Evolutionary conservation across 2,888 invertebrate species (phyloP), one percentile per base, ranked within the genome.

Genomic region (Sarcophaga rosellei): DNA sequence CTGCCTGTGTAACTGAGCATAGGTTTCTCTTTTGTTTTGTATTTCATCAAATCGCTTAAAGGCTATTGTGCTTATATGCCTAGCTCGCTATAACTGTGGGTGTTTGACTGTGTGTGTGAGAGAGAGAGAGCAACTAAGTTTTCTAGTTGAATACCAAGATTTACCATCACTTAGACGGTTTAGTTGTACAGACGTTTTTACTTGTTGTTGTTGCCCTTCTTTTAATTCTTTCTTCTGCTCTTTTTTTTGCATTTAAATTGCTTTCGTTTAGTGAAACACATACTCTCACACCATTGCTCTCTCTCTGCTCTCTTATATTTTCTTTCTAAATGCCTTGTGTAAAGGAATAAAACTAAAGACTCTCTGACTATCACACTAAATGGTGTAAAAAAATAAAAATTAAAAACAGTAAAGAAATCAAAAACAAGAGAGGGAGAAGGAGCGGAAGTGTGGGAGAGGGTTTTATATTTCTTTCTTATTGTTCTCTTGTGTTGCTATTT

Each of bases 191-290:
- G 17, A 11, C 15, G 5, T 2, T 11, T 25, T 35, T 17, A 6
- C 21, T 76, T 63, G 2, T 45, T 75, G n/a, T 53, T 47, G n/a
- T 45, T 25, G 59, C 68, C 44, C 47, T 68, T 59, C 59, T 76
- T 68, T 68, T 66, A 53, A 53, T 15, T 53, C 5, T 2, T 53
- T 53, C 12, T 65, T 65, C n/a, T 70, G 25, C 23, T 70, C 66
- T 25, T n/a, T 68, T 66, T 76, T 47, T 47, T 57, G 8, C 25
- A 23, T 62, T 74, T 74, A 84, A 86, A 86, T 70, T 70, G 77
- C 80, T 86, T 80, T 76, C 76, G 73, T 76, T 68, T 68, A 76
- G 68, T 76, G 47, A 80, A 85, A 83, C 78, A 76, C 65, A 53
- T 12, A 15, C 17, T 10, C 35, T 35, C 53, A 53, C 4, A 12